Evolutionary conservation across 2,797 vertebrate genomes (phyloP), one percentile per base, ranked within the genome.

Genomic region (Esox lucius): DNA sequence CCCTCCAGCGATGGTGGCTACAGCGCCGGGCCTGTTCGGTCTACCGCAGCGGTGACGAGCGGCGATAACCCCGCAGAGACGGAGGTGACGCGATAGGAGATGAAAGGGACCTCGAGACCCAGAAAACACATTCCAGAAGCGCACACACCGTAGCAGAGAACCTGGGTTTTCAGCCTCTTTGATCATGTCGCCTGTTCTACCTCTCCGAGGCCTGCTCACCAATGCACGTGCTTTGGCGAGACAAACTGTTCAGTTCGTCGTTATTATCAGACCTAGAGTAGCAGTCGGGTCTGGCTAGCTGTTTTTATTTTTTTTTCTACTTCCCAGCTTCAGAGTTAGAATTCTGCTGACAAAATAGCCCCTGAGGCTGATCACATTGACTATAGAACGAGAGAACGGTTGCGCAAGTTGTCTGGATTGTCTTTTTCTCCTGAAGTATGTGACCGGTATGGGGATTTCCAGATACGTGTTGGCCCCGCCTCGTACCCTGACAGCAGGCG

Each of bases 61-160:
- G 33, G 31, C 71, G 87, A 90, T 88, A 89, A 89, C 84, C 84
- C 84, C 74, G 80, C 61, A 72, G 74, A 2, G 76, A 77, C 73
- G 1, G 39, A 87, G 73, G 81, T 73, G 39, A 78, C 79, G 79
- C 75, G 76, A 73, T 51, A 9, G n/a, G 0, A 39, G 81, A 87
- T 88, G 79, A 88, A 87, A 88, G 70, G 69, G 31, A 26, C 12
- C 16, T 8, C 71, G 0, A 9, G 78, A 74, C 81, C 67, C 26
- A 51, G 2, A 72, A 66, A 19, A 53, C 76, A 75, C 87, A 89
- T 89, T 89, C 81, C 87, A 87, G 77, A 88, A 84, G 79, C 82
- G 82, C 81, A 72, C 66, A 75, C 35, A 72, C 24, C 2, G 56
- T 22, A 24, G 24, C 61, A 64, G 51, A 75, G 77, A 78, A 7